phyloP scores from a whole-genome alignment of 1,140 invertebrate species.

The Stegodyphus mimosarum region DNA sequence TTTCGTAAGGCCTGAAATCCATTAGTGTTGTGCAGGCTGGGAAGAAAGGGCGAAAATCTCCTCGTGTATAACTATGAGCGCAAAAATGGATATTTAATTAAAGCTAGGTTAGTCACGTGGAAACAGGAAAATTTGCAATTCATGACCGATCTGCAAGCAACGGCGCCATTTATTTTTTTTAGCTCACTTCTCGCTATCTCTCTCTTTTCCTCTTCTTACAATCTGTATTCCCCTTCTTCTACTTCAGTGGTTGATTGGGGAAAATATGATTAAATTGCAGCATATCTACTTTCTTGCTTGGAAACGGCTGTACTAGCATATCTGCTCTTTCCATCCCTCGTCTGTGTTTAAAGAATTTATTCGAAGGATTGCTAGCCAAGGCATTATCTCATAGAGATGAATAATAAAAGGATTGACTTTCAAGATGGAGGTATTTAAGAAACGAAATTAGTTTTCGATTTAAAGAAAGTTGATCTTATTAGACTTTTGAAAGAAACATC shows the following conservation, averaged over 20 bases:
- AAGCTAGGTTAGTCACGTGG: conserved; percentile 41
- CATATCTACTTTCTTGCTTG: not conserved
- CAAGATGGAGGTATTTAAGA: conserved; percentile 31
- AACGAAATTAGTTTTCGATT: conserved; percentile 52
- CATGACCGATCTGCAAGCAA: conserved; percentile 33
- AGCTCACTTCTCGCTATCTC: not conserved
- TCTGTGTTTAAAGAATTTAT: conserved; percentile 22
- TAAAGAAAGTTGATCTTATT: not conserved
- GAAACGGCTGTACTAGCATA: not conserved
- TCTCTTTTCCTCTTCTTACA: not conserved
- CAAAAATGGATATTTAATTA: conserved; percentile 60
- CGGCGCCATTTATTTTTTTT: not conserved
- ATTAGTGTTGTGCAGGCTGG: conserved; percentile 26
- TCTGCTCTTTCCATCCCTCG: conserved; percentile 4
- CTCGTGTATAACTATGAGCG: not conserved
- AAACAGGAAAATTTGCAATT: conserved; percentile 57
- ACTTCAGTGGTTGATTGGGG: conserved; percentile 44
- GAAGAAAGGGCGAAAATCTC: conserved; percentile 15
- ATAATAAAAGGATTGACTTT: conserved; percentile 19
- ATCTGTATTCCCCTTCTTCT: conserved; percentile 32
- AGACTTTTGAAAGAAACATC: too few species aligned
- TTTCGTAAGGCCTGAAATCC: conserved; percentile 38
- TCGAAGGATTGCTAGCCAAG: conserved; percentile 7
- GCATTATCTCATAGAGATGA: conserved; percentile 20
- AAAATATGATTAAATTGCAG: conserved; percentile 44